Evolutionary conservation across 2,113 vertebrate species (phyloP), one percentile per base, ranked within the genome.

Genomic region (Mastomys natalensis): DNA sequence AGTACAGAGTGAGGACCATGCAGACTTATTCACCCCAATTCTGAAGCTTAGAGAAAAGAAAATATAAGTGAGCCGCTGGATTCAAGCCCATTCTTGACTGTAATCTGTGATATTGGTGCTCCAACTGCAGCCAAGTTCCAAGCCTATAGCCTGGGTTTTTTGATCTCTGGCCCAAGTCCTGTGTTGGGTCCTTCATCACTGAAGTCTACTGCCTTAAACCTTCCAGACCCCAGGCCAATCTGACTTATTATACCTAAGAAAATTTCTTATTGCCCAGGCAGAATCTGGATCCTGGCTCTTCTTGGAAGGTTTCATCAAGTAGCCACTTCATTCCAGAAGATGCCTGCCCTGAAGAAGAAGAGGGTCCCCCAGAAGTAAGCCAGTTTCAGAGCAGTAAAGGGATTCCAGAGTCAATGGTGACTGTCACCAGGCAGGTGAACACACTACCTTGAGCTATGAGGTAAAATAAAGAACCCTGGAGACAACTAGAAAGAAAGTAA

Each of bases 401-500:
- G 13, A 45, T 6, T 2, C 40, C 12, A 5, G 53, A 60, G 70
- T 89, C 55, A n/a, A 21, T 43, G 37, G 7, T 81, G 62, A 88
- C 45, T 81, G 74, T 19, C 55, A 51, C 19, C 24, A 1, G 26
- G 70, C 40, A 85, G 66, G n/a, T 40, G 62, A 81, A 26, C 13
- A 37, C 37, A 82, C 31, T 34, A 34, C 40, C 31, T 74, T 78
- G 45, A 85, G 72, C 34, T 53, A 48, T 34, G 34, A 96, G 51
- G 43, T 6, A 7, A 37, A 11, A 70, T 58, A 77, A 29, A 92
- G 45, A 70, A 62, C 40, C 31, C 29, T 92, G 51, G 31, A 81
- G 58, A 89, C 68, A 86, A 87, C 70, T 94, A 84, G 48, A 66
- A 94, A 95, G 74, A 94, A 87, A 95, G 89, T 16, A 78, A 84